Evolutionary conservation across 2,888 invertebrate genomes (phyloP).

Genomic region (Noctuana brunneofusca): DNA sequence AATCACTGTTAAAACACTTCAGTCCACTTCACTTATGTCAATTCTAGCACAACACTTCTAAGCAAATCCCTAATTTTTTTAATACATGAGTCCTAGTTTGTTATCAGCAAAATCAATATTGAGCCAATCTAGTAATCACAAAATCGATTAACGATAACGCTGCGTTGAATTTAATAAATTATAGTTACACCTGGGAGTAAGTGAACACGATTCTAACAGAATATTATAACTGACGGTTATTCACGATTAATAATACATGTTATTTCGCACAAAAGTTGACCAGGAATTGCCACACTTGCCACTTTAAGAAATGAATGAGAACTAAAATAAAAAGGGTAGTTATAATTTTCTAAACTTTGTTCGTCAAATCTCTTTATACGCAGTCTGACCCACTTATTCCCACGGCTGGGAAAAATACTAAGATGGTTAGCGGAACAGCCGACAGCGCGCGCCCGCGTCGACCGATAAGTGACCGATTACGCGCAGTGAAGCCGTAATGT

Average conservation of each 20-base stretch:
- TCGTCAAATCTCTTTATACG: background rate
- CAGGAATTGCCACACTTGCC: too few species aligned
- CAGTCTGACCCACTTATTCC: background rate
- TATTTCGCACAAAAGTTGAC: too few species aligned
- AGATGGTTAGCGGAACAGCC: constrained; percentile 18
- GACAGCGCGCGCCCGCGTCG: constrained; percentile 37
- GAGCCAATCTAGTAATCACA: constrained; percentile 18
- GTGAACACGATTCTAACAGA: too few species aligned
- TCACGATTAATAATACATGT: background rate
- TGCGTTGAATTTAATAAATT: background rate
- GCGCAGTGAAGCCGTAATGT: constrained; percentile 52
- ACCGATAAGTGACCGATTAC: constrained; percentile 66
- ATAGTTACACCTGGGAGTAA: too few species aligned
- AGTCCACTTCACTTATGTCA: background rate
- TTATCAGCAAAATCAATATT: constrained; percentile 29
- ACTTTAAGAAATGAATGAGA: too few species aligned
- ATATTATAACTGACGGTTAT: background rate
- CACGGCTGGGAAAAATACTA: constrained; percentile 8
- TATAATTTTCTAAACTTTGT: too few species aligned
- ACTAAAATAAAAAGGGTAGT: background rate
- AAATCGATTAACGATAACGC: constrained; percentile 16
- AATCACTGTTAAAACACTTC: background rate
- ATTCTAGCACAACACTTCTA: background rate
- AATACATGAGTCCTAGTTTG: constrained; percentile 11
- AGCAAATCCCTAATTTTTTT: background rate